Evolutionary conservation across 2,113 vertebrate genomes (phyloP).

Genomic region (Phaethon lepturus): DNA sequence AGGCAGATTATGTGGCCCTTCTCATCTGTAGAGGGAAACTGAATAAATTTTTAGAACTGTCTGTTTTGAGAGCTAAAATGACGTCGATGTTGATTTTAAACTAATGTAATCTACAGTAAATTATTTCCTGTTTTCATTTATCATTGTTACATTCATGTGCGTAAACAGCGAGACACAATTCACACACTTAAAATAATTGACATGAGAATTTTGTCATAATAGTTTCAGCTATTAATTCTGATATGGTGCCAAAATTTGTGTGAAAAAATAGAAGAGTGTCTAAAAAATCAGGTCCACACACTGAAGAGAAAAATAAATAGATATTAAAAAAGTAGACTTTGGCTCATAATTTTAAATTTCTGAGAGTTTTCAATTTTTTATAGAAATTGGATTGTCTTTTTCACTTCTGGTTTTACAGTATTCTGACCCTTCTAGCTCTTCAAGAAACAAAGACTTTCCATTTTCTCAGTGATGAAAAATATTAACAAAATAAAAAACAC

Average conservation of each 20-base stretch:
- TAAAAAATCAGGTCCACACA: background rate
- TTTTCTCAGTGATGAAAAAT: background rate
- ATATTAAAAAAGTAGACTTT: background rate
- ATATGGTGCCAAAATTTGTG: background rate
- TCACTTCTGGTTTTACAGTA: background rate
- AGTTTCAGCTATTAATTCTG: background rate
- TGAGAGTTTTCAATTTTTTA: background rate
- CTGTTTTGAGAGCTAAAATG: background rate
- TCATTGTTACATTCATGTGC: rapidly evolving
- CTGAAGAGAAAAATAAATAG: rapidly evolving
- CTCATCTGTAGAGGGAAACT: background rate
- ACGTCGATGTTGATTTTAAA: background rate
- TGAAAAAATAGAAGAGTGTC: background rate
- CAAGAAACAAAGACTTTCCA: background rate
- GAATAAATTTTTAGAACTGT: background rate
- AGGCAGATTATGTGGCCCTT: background rate
- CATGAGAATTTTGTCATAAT: background rate
- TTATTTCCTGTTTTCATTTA: background rate
- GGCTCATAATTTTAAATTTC: background rate
- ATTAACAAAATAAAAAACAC: background rate
- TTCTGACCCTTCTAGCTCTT: background rate
- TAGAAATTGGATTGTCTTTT: background rate
- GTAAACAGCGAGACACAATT: background rate
- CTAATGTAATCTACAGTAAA: background rate
- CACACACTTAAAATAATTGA: background rate